phyloP scores from a whole-genome alignment of 2,113 vertebrate genomes.

The Microtus ochrogaster region DNA sequence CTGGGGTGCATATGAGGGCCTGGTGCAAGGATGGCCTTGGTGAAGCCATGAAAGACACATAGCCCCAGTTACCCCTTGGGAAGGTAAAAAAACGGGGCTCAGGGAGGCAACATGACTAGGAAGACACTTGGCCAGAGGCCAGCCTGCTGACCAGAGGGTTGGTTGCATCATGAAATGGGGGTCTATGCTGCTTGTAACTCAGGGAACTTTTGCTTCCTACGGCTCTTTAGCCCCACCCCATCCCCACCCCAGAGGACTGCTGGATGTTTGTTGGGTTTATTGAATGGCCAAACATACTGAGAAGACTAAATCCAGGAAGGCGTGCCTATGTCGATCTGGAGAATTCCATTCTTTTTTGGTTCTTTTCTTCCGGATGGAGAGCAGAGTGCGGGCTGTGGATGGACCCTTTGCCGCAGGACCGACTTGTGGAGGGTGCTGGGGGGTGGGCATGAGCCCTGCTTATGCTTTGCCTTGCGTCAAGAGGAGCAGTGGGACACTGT shows the following conservation, averaged over 20 bases:
- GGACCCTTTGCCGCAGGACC: neutral
- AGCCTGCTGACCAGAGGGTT: neutral
- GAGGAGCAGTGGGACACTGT: neutral
- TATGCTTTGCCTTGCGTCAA: neutral
- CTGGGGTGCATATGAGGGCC: neutral
- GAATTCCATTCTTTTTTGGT: neutral
- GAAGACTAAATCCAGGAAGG: neutral
- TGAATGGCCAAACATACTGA: neutral
- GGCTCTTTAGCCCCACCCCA: neutral
- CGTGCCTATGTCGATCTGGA: neutral
- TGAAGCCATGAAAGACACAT: neutral
- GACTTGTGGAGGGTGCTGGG: rapidly evolving
- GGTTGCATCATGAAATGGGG: neutral
- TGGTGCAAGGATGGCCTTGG: neutral
- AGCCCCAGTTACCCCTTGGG: neutral
- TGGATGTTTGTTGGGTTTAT: neutral
- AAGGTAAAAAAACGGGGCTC: neutral
- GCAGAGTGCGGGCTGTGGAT: neutral
- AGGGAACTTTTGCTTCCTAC: neutral
- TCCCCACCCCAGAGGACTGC: neutral
- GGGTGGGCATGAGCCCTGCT: neutral
- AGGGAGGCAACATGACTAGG: neutral
- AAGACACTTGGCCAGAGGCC: neutral
- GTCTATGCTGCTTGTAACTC: neutral
- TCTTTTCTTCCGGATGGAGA: neutral